Evolutionary conservation across 2,113 vertebrate genomes (phyloP), one percentile per base, ranked within the genome.

Genomic region (Coptodon bakossiorum): DNA sequence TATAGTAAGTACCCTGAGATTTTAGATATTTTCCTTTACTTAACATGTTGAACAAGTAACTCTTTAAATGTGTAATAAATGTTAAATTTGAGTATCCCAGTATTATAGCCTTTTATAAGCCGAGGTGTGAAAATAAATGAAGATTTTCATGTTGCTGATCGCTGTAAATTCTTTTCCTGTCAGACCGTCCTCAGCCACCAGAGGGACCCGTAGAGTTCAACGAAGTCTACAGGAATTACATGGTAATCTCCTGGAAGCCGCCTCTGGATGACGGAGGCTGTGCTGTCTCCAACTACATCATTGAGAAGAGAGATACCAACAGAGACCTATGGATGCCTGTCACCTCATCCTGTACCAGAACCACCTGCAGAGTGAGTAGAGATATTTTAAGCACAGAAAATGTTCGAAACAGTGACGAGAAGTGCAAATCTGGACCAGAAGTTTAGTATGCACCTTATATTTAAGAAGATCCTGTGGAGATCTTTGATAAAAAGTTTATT

Each of bases 301-400:
- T 99, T 86, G 99, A 99, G 94, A 99, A 99, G 96, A 98, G 97
- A 93, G 99, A 99, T 89, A 94, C 97, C 85, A 97, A 98, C 94
- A 97, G 98, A 95, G 99, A 99, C 17, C 12, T 99, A 57, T 99
- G 99, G 99, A 99, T 99, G 97, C 98, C 99, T 10, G 98, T 99
- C 92, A 98, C 97, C 61, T 96, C 97, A 56, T 97, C 98, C 90
- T 97, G 97, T 87, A 97, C 97, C 84, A 98, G 98, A 91, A 98
- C 97, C 91, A 96, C 97, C 48, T 99, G 98, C 97, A 99, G 93
- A 97, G 95, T 96, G 24, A 19, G 90, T 3, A 54, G 3, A 10
- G 9, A 40, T 34, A 17, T 17, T 76, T 76, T 76, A 29, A 48
- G 24, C 40, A 48, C 40, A 76, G 24, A 19, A 48, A 76, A 48